phyloP scores from a whole-genome alignment of 2,888 invertebrate species.

The Hipparchia sbordonii region DNA sequence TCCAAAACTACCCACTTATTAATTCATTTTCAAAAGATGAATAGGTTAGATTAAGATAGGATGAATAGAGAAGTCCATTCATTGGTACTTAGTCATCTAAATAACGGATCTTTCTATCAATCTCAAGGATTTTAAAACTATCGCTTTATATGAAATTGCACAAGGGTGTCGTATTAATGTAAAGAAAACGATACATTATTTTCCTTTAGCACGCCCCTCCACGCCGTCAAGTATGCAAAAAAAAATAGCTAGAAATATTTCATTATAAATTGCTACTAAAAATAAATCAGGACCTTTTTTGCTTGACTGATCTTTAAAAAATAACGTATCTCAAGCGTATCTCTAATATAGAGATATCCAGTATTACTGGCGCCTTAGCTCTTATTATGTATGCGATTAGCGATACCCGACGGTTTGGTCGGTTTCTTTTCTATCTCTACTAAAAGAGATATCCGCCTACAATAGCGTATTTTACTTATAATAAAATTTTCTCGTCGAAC shows the following conservation, averaged over 20 bases:
- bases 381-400: background rate
- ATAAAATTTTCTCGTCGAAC: constrained; percentile 9
- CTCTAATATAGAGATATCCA: background rate
- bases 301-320: background rate
- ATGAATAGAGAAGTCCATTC: too few relatives aligned
- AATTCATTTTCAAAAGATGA: too few relatives aligned
- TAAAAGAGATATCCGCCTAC: constrained; percentile 11
- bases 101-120: too few relatives aligned
- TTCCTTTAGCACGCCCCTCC: background rate
- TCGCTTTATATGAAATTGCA: too few relatives aligned
- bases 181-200: too few relatives aligned
- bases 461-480: constrained; percentile 3
- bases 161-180: too few relatives aligned
- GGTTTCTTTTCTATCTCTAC: background rate
- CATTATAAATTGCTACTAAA: constrained; percentile 2
- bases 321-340: background rate
- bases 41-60: too few relatives aligned
- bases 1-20: too few relatives aligned
- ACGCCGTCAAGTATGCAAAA: background rate
- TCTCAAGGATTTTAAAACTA: too few relatives aligned
- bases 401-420: background rate
- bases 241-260: background rate
- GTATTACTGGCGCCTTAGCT: constrained; percentile 7
- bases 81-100: too few relatives aligned
- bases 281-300: background rate